Evolutionary conservation across 2,888 invertebrate genomes (phyloP).

Genomic region (Tenthredo distinguenda): DNA sequence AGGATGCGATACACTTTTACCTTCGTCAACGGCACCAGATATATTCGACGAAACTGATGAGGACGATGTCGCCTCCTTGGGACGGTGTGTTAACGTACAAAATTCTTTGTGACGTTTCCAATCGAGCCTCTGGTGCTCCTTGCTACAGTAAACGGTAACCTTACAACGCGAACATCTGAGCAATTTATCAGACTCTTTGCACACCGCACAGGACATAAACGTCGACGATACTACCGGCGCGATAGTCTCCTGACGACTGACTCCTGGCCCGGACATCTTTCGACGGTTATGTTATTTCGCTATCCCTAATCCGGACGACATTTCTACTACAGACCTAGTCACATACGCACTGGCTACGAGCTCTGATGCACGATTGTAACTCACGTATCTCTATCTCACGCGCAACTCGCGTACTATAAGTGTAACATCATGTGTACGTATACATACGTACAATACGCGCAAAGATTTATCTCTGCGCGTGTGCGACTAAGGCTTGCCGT

Average conservation of each 20-base stretch:
- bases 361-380: neutral
- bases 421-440: neutral
- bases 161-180: slow-evolving; percentile 89
- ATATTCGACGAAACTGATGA: neutral
- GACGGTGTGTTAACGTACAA: slow-evolving; percentile 58
- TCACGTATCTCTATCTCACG: neutral
- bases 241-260: slow-evolving; percentile 69
- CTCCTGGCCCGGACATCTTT: slow-evolving; percentile 70
- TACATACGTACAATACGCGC: neutral
- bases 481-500: neutral
- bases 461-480: neutral
- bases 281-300: slow-evolving; percentile 59
- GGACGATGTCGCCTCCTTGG: neutral
- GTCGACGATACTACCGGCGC: slow-evolving; percentile 54
- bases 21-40: neutral
- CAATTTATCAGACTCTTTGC: slow-evolving; percentile 82
- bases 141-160: slow-evolving; percentile 87
- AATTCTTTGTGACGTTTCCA: slow-evolving; percentile 87
- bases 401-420: slow-evolving; percentile 2
- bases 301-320: slow-evolving; percentile 60
- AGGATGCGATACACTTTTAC: neutral
- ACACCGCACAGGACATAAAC: slow-evolving; percentile 80
- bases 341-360: slow-evolving; percentile 61
- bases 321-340: slow-evolving; percentile 60
- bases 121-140: slow-evolving; percentile 88